Base-by-base conservation (phyloP, 2,797 vertebrate genomes). In the Lycodopsis pacificus region DNA sequence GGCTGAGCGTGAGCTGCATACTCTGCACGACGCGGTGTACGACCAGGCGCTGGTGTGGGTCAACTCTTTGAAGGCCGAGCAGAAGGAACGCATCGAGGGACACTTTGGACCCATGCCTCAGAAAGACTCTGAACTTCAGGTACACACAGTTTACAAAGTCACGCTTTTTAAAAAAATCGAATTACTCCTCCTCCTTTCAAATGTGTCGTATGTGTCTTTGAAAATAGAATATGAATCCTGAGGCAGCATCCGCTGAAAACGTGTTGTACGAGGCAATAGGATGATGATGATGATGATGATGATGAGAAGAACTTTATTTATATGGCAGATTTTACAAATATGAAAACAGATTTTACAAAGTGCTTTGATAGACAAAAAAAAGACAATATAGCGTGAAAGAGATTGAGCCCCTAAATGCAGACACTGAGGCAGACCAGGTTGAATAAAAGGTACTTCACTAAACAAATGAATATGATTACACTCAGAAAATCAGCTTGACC, bases 61-160 rank as follows among this genome's bases (percentile, higher is more conserved):
- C 83, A 95, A 96, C 59, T 97, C 96, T 66, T 95, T 97, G 63
- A 97, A 96, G 89, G 89, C 95, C 6, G 96, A 96, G 86, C 96
- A 96, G 95, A 97, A 96, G 93, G 95, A 94, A 62, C 96, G 98
- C 83, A 99, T 97, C 79, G 93, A 96, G 78, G 97, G 95, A 86
- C 97, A 97, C 87, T 99, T 98, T 90, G 97, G 96, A 77, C 94
- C 95, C 71, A 96, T 98, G 95, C 97, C 98, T 38, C 94, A 92
- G 76, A 98, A 97, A 90, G 96, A 97, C 77, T 81, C 92, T 1
- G 95, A 96, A 42, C 95, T 95, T 65, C 97, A 97, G 97, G 97
- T 98, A 89, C 20, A 51, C 38, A 38, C 10, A 22, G 22, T 34
- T 54, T 14, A 58, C 32, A 53, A 19, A 42, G 49, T 25, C 34